Base-by-base conservation (phyloP, 1,140 invertebrate genomes). In the Diuraphis noxia region DNA sequence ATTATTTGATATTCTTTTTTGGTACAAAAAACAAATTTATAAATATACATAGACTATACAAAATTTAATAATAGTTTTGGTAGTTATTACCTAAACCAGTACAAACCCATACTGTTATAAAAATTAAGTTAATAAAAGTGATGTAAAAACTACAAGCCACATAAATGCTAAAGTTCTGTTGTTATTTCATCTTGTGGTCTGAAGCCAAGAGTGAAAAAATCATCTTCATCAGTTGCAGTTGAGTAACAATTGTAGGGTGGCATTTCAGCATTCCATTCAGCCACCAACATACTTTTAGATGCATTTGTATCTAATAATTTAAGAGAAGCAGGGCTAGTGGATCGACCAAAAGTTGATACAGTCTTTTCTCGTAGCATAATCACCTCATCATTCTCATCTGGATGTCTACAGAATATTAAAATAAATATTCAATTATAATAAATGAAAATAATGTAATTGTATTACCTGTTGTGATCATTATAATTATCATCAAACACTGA, bases 181-280 rank as follows among this genome's bases (percentile, higher is more conserved):
- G 96, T 96, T 92, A 97, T 96, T 94, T 96, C 96, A 93, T 97
- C 96, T 93, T 97, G 96, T 7, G 96, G 96, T 92, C 96, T 94
- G 93, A 96, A 96, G 36, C 96, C 96, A 93, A 96, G 94, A 93
- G 96, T 95, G 93, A 96, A 96, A 92, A 96, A 96, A 93, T 96
- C 96, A 92, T 96, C 93, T 52, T 93, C 96, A 92, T 96, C 96
- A 19, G 92, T 92, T 41, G 87, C 77, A 81, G 90, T 91, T 43
- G 92, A 92, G 79, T 77, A 92, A 43, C 87, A 92, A 88, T 88
- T 92, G 94, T 96, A 96, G 77, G 96, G 96, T 92, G 94, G 94
- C 93, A 93, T 95, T 40, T 85, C 92, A 17, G 95, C 95, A 93
- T 95, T 95, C 93, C 96, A 96, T 86, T 96, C 95, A 3, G 96